Conservation (phyloP, 2,113 vertebrate species). For the pig (Sus scrofa) region DNA sequence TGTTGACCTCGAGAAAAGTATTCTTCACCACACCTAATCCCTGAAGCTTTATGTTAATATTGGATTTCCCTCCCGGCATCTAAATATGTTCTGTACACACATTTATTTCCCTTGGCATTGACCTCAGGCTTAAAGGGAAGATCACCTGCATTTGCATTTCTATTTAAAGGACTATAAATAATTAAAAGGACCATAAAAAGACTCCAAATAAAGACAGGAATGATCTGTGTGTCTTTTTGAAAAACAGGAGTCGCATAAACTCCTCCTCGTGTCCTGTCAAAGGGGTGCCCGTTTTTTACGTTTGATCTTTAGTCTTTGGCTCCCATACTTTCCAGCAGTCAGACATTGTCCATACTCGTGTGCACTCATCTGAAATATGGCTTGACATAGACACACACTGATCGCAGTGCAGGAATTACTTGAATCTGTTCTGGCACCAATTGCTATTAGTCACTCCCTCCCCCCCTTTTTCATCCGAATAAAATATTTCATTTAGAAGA, state of each 20-base stretch:
- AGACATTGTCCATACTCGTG: not conserved
- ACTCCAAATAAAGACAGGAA: not conserved
- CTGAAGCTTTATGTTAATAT: not conserved
- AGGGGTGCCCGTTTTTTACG: not conserved
- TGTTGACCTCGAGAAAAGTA: not conserved
- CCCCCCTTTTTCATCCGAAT: not conserved
- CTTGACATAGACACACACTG: not conserved
- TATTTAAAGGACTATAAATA: not conserved
- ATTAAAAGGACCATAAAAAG: conserved; percentile 10
- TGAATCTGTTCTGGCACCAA: not conserved
- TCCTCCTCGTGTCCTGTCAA: not conserved
- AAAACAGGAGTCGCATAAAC: not conserved
- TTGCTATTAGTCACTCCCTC: not conserved
- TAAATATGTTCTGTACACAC: not conserved
- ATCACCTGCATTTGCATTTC: not conserved
- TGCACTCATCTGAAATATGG: conserved; percentile 2
- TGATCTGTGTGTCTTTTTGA: not conserved
- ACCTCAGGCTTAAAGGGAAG: not conserved
- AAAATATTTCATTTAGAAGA: conserved; percentile 50
- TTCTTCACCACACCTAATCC: not conserved
- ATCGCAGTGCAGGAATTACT: not conserved
- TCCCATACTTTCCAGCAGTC: not conserved
- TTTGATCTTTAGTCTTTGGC: not conserved
- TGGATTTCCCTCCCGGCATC: not conserved
- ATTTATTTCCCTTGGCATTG: not conserved